Evolutionary conservation across 2,113 vertebrate genomes (phyloP).

Genomic region (Podiceps cristatus): DNA sequence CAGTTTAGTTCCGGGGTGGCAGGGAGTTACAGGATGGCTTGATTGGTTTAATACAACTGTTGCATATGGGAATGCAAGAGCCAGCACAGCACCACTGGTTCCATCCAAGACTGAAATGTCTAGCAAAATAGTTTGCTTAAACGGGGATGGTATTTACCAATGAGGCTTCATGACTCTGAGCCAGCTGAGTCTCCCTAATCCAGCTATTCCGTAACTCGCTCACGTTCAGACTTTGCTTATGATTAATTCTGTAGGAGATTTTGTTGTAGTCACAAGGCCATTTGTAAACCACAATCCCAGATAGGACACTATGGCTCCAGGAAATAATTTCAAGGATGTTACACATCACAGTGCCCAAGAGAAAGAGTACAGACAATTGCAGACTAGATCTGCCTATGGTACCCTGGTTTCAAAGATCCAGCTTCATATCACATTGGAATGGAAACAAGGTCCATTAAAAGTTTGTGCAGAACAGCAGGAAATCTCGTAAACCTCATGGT

Average conservation of each 20-base stretch:
- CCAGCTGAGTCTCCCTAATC: neutral
- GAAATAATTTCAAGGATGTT: neutral
- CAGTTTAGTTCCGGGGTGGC: neutral
- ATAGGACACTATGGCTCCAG: neutral
- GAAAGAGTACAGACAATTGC: neutral
- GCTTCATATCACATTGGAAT: neutral
- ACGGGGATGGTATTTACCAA: neutral
- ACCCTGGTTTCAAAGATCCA: neutral
- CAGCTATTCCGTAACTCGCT: neutral
- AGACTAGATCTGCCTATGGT: neutral
- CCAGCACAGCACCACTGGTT: accelerated
- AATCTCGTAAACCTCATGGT: neutral
- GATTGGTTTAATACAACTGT: neutral
- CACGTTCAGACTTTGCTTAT: neutral
- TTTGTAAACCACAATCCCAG: neutral
- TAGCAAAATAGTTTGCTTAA: neutral
- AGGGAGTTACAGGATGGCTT: neutral
- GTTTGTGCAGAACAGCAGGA: neutral
- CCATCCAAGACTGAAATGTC: neutral
- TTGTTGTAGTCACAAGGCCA: neutral
- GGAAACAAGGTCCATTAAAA: neutral
- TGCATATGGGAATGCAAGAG: neutral
- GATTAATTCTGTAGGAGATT: neutral
- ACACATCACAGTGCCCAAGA: neutral
- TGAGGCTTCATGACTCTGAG: neutral